A percentile compares a stretch with the other conserved stretches of the same genome.
Evolutionary conservation across 2,797 vertebrate genomes (phyloP).

Genomic region (Hoplostethus mediterraneus): DNA sequence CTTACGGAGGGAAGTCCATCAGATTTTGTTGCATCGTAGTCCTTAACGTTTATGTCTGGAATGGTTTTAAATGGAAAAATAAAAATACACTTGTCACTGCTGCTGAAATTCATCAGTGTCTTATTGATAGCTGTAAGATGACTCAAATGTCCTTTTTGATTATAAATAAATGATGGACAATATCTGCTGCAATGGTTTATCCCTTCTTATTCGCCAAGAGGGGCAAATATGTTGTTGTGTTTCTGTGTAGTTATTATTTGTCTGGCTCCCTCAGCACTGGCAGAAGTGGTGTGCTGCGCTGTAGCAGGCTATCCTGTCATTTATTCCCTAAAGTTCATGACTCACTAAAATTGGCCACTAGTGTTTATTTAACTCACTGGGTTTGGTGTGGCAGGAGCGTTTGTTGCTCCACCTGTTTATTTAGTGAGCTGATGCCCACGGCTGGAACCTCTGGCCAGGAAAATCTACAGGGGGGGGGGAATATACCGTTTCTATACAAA

Average conservation of each 20-base stretch:
- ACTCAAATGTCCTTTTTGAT: conserved; percentile 33
- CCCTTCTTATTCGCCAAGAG: background rate
- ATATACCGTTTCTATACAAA: too few species aligned
- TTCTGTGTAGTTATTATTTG: background rate
- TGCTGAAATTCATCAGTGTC: conserved; percentile 64
- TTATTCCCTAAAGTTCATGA: too few species aligned
- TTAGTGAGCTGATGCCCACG: too few species aligned
- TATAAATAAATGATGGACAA: conserved; percentile 1
- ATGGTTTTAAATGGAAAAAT: conserved; percentile 79
- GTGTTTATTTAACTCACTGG: too few species aligned
- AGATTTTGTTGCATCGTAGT: conserved; percentile 57
- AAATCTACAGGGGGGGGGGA: too few species aligned
- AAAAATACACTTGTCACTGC: conserved; percentile 67
- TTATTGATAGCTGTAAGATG: conserved; percentile 59
- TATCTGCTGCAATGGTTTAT: background rate
- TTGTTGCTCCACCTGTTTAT: too few species aligned
- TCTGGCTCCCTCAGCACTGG: background rate
- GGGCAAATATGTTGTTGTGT: background rate
- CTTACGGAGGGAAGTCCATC: conserved; percentile 46
- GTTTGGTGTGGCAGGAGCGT: too few species aligned
- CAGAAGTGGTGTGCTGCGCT: too few species aligned
- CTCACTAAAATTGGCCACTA: too few species aligned
- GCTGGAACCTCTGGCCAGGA: too few species aligned
- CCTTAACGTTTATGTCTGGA: conserved; percentile 69
- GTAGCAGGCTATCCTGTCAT: too few species aligned